These are phyloP conservation scores for Microplitis demolitor DNA, from an alignment of 1,140 invertebrate species.

Conservation along the genomic window DNA sequence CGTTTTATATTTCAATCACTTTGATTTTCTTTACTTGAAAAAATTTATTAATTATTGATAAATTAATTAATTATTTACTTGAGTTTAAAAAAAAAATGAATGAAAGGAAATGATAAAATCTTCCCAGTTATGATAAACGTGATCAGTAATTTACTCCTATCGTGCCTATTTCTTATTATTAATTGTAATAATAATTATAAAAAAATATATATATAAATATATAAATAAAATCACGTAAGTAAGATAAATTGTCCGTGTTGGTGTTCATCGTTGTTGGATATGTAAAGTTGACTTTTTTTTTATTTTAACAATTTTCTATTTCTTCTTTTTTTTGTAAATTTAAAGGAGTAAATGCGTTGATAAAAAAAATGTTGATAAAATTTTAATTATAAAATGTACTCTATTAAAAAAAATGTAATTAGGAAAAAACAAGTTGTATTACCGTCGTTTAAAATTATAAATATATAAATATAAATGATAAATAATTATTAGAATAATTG, in stretches of 20 bases:
- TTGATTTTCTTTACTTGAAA: neutral
- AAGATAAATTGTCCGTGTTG: constrained; percentile 23
- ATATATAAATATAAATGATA: too few relatives aligned
- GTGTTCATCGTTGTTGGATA: constrained; percentile 25
- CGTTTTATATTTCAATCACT: too few relatives aligned
- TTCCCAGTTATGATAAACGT: constrained; percentile 13
- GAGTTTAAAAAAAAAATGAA: neutral
- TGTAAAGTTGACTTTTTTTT: constrained; percentile 9
- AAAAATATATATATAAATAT: too few relatives aligned
- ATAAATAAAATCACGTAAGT: constrained; percentile 32
- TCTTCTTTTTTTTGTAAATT: too few relatives aligned
- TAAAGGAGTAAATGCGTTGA: neutral
- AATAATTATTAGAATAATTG: neutral
- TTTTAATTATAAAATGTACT: neutral
- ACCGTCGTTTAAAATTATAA: too few relatives aligned
- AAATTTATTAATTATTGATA: constrained; percentile 1
- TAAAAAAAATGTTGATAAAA: constrained; percentile 4
- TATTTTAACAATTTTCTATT: neutral
- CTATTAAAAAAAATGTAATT: neutral
- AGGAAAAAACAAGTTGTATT: neutral
- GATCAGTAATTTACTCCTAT: constrained; percentile 42
- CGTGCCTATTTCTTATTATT: constrained; percentile 50
- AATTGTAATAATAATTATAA: constrained; percentile 18
- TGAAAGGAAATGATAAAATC: constrained; percentile 17
- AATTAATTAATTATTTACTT: neutral